Evolutionary conservation across 2,797 vertebrate species (phyloP), one percentile per base, ranked within the genome.

Genomic region (Perodicticus potto): DNA sequence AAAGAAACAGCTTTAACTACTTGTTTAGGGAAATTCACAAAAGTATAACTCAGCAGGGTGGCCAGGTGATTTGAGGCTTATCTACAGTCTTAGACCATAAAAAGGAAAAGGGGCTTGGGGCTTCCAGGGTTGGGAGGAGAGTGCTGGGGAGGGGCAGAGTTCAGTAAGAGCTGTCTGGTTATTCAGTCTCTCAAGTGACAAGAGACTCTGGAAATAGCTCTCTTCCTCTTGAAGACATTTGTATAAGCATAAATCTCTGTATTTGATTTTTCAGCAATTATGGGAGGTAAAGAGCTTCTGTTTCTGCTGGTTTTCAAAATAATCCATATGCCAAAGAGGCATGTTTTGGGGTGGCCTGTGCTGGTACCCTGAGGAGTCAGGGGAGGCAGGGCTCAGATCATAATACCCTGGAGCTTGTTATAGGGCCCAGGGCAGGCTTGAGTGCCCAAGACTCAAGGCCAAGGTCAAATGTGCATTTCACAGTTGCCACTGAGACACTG

Each of bases 401-500:
- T 78, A 61, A 70, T 20, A 59, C 16, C 16, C 65, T 67, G 32
- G 65, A n/a, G 65, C 16, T 16, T 67, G 45, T 49, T 49, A 49
- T 49, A 49, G 11, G 5, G 10, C 29, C 3, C 16, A 1, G 45
- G 45, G 11, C 45, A 91, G 73, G n/a, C 73, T 59, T 49, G 55
- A 8, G 55, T n/a, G 27, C 72, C 55, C 5, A 67, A 85, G 69
- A 43, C 65, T 84, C 40, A 12, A 25, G 67, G 34, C 57, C 57
- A 43, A 22, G 61, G 32, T 63, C 57, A 37, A 69, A 3, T 2
- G 3, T 57, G 81, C 55, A 12, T 53, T 82, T 55, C 37, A 43
- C 40, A 69, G 74, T 34, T 2, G 0, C 69, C 34, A 0, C 14
- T 20, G 6, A 22, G 61, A 34, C 49, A 5, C 1, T 45, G 25